phyloP scores from a whole-genome alignment of 2,797 vertebrate species.

The Megaceryle alcyon region DNA sequence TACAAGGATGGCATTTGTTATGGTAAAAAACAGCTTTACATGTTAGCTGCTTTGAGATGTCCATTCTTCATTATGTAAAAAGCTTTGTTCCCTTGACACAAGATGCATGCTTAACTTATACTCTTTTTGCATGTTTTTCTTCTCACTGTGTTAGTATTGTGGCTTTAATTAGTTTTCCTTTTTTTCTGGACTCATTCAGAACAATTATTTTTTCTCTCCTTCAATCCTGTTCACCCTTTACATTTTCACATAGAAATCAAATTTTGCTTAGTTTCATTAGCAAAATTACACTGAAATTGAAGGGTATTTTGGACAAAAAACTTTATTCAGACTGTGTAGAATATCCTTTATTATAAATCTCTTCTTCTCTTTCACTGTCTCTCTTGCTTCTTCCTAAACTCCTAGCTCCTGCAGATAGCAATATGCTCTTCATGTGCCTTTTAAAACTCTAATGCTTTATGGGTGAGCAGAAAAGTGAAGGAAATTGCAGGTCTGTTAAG shows the following conservation, averaged over 20 bases:
- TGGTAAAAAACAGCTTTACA: not conserved
- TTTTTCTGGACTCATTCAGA: not conserved
- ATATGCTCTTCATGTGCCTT: not conserved
- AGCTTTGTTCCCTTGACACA: not conserved
- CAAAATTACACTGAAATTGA: not conserved
- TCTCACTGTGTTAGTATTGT: not conserved
- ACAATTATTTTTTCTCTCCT: not conserved
- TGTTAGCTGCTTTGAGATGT: not conserved
- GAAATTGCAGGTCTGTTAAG: conserved; percentile 50
- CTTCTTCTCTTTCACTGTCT: not conserved
- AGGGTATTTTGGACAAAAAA: not conserved
- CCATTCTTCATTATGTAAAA: not conserved
- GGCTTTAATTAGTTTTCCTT: not conserved
- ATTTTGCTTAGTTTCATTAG: not conserved
- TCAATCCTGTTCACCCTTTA: not conserved
- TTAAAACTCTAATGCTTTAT: conserved; percentile 40
- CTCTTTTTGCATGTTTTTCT: not conserved
- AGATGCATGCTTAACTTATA: not conserved
- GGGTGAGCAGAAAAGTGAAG: conserved; percentile 54
- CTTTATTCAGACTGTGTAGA: not conserved
- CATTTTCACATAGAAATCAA: not conserved
- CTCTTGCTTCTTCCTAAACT: not conserved
- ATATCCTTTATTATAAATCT: not conserved
- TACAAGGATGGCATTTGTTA: not conserved
- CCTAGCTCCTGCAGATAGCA: not conserved